Evolutionary conservation across 2,113 vertebrate species (phyloP).

Genomic region (Austrofundulus limnaeus): DNA sequence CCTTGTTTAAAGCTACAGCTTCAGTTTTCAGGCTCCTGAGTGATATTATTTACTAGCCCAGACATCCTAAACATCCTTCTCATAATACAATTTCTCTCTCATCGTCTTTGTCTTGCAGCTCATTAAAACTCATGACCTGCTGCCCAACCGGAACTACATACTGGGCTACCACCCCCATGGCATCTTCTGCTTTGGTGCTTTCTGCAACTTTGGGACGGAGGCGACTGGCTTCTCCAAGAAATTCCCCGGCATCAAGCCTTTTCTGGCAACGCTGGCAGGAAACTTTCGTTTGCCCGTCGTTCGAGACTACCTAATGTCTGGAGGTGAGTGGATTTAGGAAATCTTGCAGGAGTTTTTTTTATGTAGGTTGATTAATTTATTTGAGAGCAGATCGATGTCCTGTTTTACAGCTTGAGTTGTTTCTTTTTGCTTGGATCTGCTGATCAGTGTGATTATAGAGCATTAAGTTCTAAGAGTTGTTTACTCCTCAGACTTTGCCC

Average conservation of each 20-base stretch:
- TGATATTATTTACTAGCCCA: not conserved
- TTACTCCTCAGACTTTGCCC: constrained; percentile 18
- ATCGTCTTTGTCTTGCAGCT: constrained; percentile 78
- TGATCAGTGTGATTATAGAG: constrained; percentile 42
- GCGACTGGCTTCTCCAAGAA: constrained; percentile 93
- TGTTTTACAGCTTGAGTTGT: constrained; percentile 28
- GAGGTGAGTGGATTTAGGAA: constrained; percentile 80
- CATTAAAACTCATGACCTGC: constrained; percentile 93
- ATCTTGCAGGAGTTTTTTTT: not conserved
- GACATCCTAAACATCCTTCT: not conserved
- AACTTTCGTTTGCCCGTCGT: constrained; percentile 94
- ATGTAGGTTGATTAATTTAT: constrained; percentile 26
- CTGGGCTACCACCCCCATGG: constrained; percentile 97
- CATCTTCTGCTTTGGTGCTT: constrained; percentile 93
- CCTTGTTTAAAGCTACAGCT: no score
- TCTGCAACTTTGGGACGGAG: constrained; percentile 97
- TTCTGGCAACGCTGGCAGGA: constrained; percentile 91
- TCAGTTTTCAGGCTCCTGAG: no score
- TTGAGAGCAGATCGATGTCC: constrained; percentile 65
- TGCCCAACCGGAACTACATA: constrained; percentile 93
- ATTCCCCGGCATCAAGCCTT: constrained; percentile 92
- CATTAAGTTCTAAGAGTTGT: constrained; percentile 15
- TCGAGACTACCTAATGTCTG: constrained; percentile 96
- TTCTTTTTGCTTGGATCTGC: constrained; percentile 50
- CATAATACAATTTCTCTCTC: not conserved